Percentiles rank a stretch among this genome's conserved stretches.
Evolutionary conservation across 2,113 vertebrate species (phyloP).

Genomic region (Pipra filicauda): DNA sequence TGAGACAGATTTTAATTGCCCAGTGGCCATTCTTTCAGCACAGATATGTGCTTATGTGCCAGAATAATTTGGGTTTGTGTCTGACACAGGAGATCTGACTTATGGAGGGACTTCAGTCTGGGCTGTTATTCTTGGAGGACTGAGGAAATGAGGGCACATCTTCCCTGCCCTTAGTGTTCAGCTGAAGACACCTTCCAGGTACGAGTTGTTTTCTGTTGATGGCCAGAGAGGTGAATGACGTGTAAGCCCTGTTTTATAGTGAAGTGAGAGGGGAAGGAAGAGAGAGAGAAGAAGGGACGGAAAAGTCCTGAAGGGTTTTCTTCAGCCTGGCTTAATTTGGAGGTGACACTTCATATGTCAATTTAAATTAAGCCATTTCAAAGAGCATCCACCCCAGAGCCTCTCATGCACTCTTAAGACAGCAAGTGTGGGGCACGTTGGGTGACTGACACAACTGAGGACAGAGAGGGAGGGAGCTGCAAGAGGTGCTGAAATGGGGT

Average conservation of each 20-base stretch:
- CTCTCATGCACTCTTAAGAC: background rate
- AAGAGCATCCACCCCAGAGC: background rate
- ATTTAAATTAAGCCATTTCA: constrained; percentile 23
- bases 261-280: background rate
- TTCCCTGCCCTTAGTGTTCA: background rate
- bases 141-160: background rate
- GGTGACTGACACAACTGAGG: background rate
- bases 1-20: constrained; percentile 20
- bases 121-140: background rate
- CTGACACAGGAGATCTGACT: constrained; percentile 25
- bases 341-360: constrained; percentile 34
- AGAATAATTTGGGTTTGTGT: constrained; percentile 39
- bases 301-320: constrained; percentile 40
- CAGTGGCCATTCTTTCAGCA: constrained; percentile 16
- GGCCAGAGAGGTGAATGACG: background rate
- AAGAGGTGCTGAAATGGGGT: background rate
- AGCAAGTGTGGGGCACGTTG: background rate
- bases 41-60: constrained; percentile 7
- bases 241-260: background rate
- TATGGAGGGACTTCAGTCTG: background rate
- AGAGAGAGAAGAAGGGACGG: background rate
- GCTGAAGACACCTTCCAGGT: background rate
- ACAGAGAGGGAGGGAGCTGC: background rate
- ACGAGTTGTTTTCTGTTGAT: background rate
- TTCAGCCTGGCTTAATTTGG: constrained; percentile 33